These are phyloP conservation scores for Clarias pachynema DNA, from an alignment of 2,797 vertebrate genomes.

Conservation along the genomic window DNA sequence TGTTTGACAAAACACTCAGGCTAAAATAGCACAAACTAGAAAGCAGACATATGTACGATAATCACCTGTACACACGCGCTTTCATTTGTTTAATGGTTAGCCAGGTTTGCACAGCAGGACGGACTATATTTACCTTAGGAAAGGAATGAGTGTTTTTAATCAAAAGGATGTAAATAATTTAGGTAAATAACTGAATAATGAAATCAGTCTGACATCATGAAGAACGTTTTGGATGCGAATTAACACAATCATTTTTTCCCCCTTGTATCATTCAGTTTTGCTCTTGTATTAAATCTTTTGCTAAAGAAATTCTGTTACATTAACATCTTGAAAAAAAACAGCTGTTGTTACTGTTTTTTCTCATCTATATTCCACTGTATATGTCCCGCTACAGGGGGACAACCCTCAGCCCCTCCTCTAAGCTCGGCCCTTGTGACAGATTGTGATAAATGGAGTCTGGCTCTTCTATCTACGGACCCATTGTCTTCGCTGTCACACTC, in stretches of 20 bases:
- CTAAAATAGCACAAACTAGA: slow-evolving; percentile 22
- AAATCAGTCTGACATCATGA: neutral
- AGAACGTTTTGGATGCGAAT: neutral
- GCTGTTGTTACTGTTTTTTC: slow-evolving; percentile 17
- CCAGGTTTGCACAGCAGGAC: neutral
- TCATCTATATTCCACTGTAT: slow-evolving; percentile 20
- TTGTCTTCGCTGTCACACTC: slow-evolving; percentile 68
- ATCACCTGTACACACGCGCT: neutral
- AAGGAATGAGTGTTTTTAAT: neutral
- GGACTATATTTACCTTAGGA: neutral
- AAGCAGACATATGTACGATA: slow-evolving; percentile 10
- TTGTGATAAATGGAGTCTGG: slow-evolving; percentile 73
- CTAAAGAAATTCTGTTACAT: neutral
- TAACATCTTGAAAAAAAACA: neutral
- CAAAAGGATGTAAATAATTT: neutral
- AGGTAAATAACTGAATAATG: neutral
- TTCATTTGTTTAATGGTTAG: neutral
- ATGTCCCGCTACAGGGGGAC: slow-evolving; percentile 16
- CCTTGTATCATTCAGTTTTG: too few species aligned
- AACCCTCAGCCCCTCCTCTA: slow-evolving; percentile 43
- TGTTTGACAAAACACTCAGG: slow-evolving; percentile 21
- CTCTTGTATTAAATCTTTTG: neutral
- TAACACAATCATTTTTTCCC: neutral
- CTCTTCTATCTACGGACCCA: slow-evolving; percentile 67
- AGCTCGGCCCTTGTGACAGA: slow-evolving; percentile 63